These are phyloP conservation scores for Porites divaricata DNA, from an alignment of 92 coral and sea anemone genomes.

Conservation along the genomic window DNA sequence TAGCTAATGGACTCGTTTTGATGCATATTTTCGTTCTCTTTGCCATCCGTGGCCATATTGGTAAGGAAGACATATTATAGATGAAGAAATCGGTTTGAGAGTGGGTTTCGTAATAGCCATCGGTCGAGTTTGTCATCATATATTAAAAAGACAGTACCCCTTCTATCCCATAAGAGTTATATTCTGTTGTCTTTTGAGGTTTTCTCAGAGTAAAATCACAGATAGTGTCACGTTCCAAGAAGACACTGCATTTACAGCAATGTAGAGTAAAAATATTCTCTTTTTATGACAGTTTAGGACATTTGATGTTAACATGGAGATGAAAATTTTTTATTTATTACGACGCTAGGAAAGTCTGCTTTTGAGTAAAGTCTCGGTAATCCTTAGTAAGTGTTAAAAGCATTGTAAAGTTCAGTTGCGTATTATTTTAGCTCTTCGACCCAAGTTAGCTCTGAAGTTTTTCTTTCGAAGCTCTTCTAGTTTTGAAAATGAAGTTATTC, in stretches of 20 bases:
- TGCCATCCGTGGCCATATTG: conserved; percentile 96
- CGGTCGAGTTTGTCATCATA: not conserved
- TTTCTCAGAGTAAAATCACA: not conserved
- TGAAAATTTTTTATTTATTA: not conserved
- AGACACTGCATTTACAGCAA: not conserved
- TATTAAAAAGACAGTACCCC: not conserved
- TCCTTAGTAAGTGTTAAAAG: not conserved
- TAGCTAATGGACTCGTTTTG: conserved; percentile 54
- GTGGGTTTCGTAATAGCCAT: conserved; percentile 10
- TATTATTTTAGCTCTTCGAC: too few species aligned
- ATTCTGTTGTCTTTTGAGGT: not conserved
- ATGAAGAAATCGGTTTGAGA: conserved; percentile 9
- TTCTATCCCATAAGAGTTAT: not conserved
- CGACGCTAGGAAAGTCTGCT: not conserved
- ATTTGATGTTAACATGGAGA: not conserved
- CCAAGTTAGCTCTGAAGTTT: too few species aligned
- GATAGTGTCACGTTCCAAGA: not conserved
- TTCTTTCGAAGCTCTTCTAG: too few species aligned
- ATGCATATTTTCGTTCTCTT: conserved; percentile 61
- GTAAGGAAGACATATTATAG: conserved; percentile 52
- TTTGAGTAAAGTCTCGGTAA: not conserved
- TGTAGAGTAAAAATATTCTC: not conserved
- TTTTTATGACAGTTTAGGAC: not conserved
- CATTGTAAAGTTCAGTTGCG: too few species aligned
- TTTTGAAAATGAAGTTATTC: too few species aligned